Percentiles rank a stretch among this genome's conserved stretches.
phyloP scores from a whole-genome alignment of 2,888 invertebrate genomes.

The Apodemia mormo region DNA sequence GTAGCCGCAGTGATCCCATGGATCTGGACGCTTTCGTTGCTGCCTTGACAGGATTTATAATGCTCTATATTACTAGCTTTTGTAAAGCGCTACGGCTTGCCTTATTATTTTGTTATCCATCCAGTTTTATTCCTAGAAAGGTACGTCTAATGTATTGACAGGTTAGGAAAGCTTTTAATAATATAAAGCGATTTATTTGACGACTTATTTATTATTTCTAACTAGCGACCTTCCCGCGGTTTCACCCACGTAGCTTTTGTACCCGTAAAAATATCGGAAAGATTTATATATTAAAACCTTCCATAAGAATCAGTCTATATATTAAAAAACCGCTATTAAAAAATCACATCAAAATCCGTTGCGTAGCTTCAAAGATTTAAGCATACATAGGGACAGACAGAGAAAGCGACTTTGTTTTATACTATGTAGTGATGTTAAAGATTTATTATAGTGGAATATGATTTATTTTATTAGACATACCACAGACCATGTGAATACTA shows the following conservation, averaged over 20 bases:
- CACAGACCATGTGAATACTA: no score
- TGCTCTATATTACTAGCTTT: constrained; percentile 39
- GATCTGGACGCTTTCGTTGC: constrained; percentile 58
- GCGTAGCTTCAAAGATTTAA: no score
- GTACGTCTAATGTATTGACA: constrained; percentile 1
- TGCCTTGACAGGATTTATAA: constrained; percentile 57
- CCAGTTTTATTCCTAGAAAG: constrained; percentile 16
- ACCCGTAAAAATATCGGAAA: no score
- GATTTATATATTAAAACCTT: no score
- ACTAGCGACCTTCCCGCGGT: no score
- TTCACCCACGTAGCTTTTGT: no score
- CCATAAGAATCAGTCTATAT: no score
- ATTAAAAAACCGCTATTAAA: no score
- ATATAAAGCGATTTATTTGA: neutral
- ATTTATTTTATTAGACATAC: neutral
- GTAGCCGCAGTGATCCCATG: constrained; percentile 44
- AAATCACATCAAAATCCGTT: no score
- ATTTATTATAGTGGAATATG: neutral
- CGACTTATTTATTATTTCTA: neutral
- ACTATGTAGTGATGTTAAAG: neutral
- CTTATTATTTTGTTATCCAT: constrained; percentile 23
- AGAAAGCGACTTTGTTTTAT: no score
- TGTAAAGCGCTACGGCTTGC: constrained; percentile 29
- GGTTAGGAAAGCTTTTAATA: neutral
- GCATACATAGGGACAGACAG: no score